phyloP scores from a whole-genome alignment of 1,140 invertebrate species.

The Plutomurus gul region DNA sequence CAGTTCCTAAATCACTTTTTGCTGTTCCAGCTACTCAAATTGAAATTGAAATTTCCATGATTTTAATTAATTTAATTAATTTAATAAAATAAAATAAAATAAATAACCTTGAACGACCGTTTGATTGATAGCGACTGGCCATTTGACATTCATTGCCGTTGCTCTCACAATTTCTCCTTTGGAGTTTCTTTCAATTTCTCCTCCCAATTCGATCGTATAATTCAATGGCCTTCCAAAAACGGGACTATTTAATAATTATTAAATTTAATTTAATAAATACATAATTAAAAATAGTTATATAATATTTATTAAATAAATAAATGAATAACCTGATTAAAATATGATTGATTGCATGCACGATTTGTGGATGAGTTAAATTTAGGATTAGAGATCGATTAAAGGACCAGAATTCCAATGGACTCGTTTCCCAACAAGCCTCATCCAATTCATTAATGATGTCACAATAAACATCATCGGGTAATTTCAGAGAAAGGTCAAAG shows the following conservation, averaged over 20 bases:
- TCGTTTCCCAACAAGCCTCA: conserved; percentile 66
- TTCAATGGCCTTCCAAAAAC: conserved; percentile 69
- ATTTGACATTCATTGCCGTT: conserved; percentile 65
- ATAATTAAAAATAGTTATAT: conserved; percentile 23
- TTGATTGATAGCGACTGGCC: conserved; percentile 71
- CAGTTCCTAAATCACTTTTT: conserved; percentile 54
- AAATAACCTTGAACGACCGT: conserved; percentile 56
- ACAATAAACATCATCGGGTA: conserved; percentile 64
- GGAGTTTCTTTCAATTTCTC: conserved; percentile 62
- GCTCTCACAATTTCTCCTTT: conserved; percentile 69
- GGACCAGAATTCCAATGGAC: conserved; percentile 72
- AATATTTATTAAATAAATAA: conserved; percentile 59
- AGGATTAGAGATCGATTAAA: conserved; percentile 64
- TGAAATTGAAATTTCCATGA: too few species aligned
- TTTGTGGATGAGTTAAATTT: conserved; percentile 65
- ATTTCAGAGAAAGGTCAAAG: conserved; percentile 62
- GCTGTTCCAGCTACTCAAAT: conserved; percentile 69
- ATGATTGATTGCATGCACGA: conserved; percentile 66
- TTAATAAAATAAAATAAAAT: too few species aligned
- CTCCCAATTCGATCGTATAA: conserved; percentile 68
- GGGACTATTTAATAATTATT: conserved; percentile 59
- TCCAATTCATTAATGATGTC: conserved; percentile 63
- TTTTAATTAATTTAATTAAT: too few species aligned
- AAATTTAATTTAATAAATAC: neutral
- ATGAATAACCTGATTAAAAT: neutral